Evolutionary conservation across 2,888 invertebrate genomes (phyloP), one percentile per base, ranked within the genome.

Genomic region (Habroteleia sp.): DNA sequence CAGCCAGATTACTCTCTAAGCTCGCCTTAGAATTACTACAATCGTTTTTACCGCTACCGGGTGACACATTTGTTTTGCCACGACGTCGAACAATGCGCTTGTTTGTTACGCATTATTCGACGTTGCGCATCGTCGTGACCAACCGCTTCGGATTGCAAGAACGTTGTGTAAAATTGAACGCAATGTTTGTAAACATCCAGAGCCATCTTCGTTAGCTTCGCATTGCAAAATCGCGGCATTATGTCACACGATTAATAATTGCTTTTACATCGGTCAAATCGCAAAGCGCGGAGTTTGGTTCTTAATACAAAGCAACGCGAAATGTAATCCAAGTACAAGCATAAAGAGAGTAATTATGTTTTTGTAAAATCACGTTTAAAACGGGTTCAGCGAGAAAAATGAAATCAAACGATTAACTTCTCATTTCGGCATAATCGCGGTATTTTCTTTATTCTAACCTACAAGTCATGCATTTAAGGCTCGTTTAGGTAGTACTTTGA

Each of bases 1-100:
- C 54, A 71, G 62, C 58, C 74, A 74, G 72, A 77, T 77, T 77
- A 77, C 60, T 63, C 72, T 77, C 66, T 69, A 65, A 56, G 73
- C 65, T 42, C 13, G 44, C 72, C 52, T 75, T 75, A 75, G 75
- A 75, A 75, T 71, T 71, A 76, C 71, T 66, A 66, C 66, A 72
- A 58, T 72, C 66, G 60, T 69, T 72, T 74, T 62, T 68, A 69
- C 50, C 54, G 56, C 72, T 68, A 63, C 72, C 74, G 65, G 76
- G 68, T 72, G 72, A 62, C 52, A 58, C 58, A 66, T 74, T 62
- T 77, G 58, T 58, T 63, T 56, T 63, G 63, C 58, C 52, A 23
- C 17, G 56, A 29, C 44, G 37, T 37, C 50, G 16, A 63, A 63
- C 44, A 66, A 58, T 73, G 37, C 44, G 48, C 20, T 37, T 46